These are phyloP conservation scores for Hemibagrus wyckioides DNA, from an alignment of 2,113 vertebrate species.

Conservation along the genomic window DNA sequence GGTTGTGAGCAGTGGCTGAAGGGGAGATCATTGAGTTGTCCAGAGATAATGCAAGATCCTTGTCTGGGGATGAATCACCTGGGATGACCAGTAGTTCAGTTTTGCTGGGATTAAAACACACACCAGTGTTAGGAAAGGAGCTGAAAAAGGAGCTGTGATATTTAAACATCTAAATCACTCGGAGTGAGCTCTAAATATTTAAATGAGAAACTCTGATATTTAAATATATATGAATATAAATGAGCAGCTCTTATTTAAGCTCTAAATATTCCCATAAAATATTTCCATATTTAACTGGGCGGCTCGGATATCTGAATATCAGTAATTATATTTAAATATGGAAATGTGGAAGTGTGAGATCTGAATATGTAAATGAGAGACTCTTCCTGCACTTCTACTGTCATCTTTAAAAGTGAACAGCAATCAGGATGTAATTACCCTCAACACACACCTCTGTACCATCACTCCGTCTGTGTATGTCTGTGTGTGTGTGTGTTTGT, in stretches of 20 bases:
- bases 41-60: too few species aligned
- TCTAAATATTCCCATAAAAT: neutral
- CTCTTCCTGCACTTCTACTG: constrained; percentile 17
- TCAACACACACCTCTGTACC: neutral
- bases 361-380: constrained; percentile 6
- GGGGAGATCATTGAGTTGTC: too few species aligned
- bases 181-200: neutral
- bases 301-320: neutral
- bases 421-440: constrained; percentile 27
- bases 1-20: too few species aligned
- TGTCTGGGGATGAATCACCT: too few species aligned
- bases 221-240: neutral
- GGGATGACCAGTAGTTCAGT: too few species aligned
- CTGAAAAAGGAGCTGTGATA: neutral
- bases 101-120: too few species aligned
- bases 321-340: constrained; percentile 15
- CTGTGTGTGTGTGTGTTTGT: neutral
- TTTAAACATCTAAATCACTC: neutral
- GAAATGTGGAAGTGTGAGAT: neutral
- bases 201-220: neutral
- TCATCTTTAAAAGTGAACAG: neutral
- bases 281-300: neutral
- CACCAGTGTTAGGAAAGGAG: neutral
- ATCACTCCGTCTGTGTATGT: too few species aligned
- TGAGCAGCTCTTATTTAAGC: neutral